Evolutionary conservation across 2,888 invertebrate species (phyloP), one percentile per base, ranked within the genome.

Genomic region (Agriopis leucophaearia): DNA sequence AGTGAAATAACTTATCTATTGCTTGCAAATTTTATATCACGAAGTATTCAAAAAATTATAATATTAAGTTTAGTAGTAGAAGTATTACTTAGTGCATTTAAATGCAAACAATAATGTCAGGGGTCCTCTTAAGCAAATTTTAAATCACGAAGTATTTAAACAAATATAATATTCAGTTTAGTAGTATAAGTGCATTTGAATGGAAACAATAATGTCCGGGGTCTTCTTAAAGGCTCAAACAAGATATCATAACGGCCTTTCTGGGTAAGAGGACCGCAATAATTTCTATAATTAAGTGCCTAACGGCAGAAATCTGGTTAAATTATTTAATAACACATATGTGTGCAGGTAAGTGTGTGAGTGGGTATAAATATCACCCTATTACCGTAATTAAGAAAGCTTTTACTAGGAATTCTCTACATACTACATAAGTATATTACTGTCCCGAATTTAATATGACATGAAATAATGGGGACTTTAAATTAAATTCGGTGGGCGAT

Each of bases 271-370:
- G 67, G 68, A 64, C 69, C 61, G 69, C 67, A 71, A 71, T 73
- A 72, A 71, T 72, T 72, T 59, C 62, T 60, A 59, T 68, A 72
- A 75, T 73, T 69, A 75, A 71, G 70, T 58, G 65, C 64, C 66
- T 72, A 62, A 69, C 69, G 65, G 67, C 67, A 69, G 69, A 70
- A 73, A 74, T 73, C 73, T 69, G 57, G 66, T 62, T 56, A 62
- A 69, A 70, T 67, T 48, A 65, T 63, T 27, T 27, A 50, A 61
- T 71, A 69, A 66, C 64, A 65, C 63, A 65, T 51, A 68, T 61
- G 36, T 52, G 58, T 40, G 64, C 51, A 65, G 50, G 59, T 62
- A 64, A 52, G 59, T 57, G 56, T 54, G 18, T 50, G 56, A 65
- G 68, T 54, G 47, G 59, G 50, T 55, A 50, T 64, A 67, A 70